phyloP scores from a whole-genome alignment of 2,888 invertebrate species.

The Hoplodrina blanda region DNA sequence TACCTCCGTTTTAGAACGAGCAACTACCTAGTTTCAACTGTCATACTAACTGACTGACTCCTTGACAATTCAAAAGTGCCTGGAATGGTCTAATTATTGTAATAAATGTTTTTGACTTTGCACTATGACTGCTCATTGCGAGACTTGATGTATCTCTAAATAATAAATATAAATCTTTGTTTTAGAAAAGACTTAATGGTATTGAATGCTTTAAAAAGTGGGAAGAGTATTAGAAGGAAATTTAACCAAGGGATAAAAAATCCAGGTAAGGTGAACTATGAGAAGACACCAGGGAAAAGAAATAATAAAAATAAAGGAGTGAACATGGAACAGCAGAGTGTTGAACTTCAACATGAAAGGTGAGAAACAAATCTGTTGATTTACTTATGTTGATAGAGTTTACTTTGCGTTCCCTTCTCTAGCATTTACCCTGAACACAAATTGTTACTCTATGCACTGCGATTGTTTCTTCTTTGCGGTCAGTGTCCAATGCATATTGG shows the following conservation, averaged over 20 bases:
- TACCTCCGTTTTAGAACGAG: no score
- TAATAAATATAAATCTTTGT: slow-evolving; percentile 47
- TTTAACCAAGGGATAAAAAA: slow-evolving; percentile 29
- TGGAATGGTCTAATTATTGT: no score
- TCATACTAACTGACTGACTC: no score
- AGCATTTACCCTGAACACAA: no score
- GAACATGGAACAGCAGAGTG: slow-evolving; percentile 22
- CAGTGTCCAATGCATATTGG: no score
- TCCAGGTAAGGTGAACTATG: slow-evolving; percentile 20
- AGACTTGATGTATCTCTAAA: background rate
- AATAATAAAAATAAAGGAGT: slow-evolving; percentile 41
- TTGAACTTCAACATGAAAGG: slow-evolving; percentile 49
- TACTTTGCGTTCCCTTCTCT: background rate
- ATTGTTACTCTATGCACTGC: background rate
- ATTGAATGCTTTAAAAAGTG: slow-evolving; percentile 72
- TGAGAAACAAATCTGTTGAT: slow-evolving; percentile 16
- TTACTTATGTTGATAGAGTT: no score
- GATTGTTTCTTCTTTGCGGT: background rate
- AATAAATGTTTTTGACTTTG: no score
- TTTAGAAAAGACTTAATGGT: slow-evolving; percentile 83
- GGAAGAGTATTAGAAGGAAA: slow-evolving; percentile 56
- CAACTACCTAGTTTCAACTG: no score
- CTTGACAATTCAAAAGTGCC: no score
- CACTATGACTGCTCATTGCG: background rate
- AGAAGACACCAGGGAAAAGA: slow-evolving; percentile 23